Percentiles rank a stretch among this genome's conserved stretches.
Conservation (phyloP, 2,113 vertebrate genomes). For the Synchiropus splendidus region DNA sequence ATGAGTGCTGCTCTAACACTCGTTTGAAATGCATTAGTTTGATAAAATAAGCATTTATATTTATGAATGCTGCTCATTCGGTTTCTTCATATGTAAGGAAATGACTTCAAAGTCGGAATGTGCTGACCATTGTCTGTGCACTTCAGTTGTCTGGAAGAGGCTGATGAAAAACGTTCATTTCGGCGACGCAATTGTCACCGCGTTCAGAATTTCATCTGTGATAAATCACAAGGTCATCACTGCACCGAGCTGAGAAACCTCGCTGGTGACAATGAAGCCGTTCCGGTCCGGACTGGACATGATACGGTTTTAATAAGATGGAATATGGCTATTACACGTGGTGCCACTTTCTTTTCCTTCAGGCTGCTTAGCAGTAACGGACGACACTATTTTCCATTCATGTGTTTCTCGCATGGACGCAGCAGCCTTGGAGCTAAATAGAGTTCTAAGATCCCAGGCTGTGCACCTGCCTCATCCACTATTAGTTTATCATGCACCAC, state of each 20-base stretch:
- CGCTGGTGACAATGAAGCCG: slow-evolving; percentile 19
- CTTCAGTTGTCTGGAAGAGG: slow-evolving; percentile 19
- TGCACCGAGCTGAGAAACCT: too few relatives aligned
- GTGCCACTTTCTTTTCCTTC: too few relatives aligned
- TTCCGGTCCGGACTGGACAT: slow-evolving; percentile 2
- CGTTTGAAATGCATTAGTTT: slow-evolving; percentile 51
- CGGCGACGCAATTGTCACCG: too few relatives aligned
- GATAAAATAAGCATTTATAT: slow-evolving; percentile 56
- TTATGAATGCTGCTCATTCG: slow-evolving; percentile 39
- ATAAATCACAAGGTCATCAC: slow-evolving; percentile 42
- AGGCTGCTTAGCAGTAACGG: too few relatives aligned
- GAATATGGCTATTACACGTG: background rate
- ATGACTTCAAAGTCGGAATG: slow-evolving; percentile 22
- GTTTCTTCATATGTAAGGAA: slow-evolving; percentile 19
- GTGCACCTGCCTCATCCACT: too few relatives aligned
- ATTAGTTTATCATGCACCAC: too few relatives aligned
- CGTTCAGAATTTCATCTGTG: too few relatives aligned
- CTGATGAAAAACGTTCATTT: too few relatives aligned
- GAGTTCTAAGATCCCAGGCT: too few relatives aligned
- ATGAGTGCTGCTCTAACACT: slow-evolving; percentile 15
- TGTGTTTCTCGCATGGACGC: too few relatives aligned
- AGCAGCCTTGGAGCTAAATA: too few relatives aligned
- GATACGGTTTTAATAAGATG: slow-evolving; percentile 20
- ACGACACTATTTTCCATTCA: too few relatives aligned
- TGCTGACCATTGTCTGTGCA: background rate